These are phyloP conservation scores for Argyresthia goedartella DNA, from an alignment of 2,888 invertebrate genomes.

Conservation along the genomic window DNA sequence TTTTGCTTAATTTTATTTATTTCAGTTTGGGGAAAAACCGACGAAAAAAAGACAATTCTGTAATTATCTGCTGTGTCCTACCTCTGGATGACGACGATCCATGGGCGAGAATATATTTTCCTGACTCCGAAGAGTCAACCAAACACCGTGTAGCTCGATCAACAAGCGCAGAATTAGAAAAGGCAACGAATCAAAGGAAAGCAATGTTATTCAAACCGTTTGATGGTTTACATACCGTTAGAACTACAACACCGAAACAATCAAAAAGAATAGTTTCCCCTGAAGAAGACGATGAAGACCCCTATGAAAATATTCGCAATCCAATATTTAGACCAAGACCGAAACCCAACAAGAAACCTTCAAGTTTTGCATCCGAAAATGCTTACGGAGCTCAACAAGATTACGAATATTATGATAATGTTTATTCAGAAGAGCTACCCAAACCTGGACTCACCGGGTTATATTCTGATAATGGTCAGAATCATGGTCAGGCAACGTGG, in stretches of 20 bases:
- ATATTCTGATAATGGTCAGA: conserved; percentile 40
- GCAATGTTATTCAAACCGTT: conserved; percentile 19
- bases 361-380: too few species aligned
- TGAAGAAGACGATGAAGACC: conserved; percentile 41
- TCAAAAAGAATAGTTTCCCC: conserved; percentile 28
- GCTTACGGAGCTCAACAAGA: too few species aligned
- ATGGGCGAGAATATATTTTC: conserved; percentile 20
- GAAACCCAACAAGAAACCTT: conserved; percentile 1
- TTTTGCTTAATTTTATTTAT: too few species aligned
- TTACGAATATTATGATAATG: conserved; percentile 29
- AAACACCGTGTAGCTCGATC: conserved; percentile 26
- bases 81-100: conserved; percentile 20
- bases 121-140: conserved; percentile 12
- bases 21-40: too few species aligned
- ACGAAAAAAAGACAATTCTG: background rate
- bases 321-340: conserved; percentile 25
- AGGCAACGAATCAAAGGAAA: conserved; percentile 37
- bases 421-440: conserved; percentile 46
- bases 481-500: conserved; percentile 26
- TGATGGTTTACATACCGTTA: conserved; percentile 15
- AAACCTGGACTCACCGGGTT: conserved; percentile 48
- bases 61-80: conserved; percentile 30
- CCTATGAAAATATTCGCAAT: conserved; percentile 56
- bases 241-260: conserved; percentile 17
- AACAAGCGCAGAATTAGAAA: conserved; percentile 15